phyloP scores from a whole-genome alignment of 2,113 vertebrate species.

The Melozone crissalis region DNA sequence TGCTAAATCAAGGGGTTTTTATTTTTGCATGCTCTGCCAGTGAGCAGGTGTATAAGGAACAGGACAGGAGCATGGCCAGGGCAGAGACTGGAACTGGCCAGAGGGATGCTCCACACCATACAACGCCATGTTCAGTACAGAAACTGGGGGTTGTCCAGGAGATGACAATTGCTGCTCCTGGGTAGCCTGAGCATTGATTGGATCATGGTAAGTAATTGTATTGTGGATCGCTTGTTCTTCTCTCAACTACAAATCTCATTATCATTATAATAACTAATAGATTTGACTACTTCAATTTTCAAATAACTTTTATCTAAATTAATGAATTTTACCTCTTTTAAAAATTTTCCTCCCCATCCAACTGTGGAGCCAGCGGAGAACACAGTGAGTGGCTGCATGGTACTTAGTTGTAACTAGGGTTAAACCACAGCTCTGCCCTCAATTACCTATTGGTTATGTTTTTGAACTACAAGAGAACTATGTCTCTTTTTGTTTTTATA shows the following conservation, averaged over 20 bases:
- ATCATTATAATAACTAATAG: background rate
- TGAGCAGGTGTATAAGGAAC: background rate
- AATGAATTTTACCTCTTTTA: background rate
- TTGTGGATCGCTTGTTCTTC: background rate
- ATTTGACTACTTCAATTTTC: background rate
- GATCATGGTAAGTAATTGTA: accelerated
- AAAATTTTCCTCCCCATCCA: background rate
- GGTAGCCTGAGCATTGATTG: background rate
- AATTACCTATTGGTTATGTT: background rate
- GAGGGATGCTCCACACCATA: background rate
- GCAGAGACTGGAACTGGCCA: background rate
- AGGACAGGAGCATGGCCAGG: no score
- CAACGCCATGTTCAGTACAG: background rate
- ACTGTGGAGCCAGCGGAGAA: background rate
- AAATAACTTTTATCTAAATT: background rate
- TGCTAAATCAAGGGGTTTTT: background rate
- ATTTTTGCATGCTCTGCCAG: background rate
- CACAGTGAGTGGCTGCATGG: background rate
- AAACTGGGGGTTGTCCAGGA: background rate
- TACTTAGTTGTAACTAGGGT: background rate
- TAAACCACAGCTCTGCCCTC: background rate
- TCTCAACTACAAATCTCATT: background rate
- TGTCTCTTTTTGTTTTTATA: background rate
- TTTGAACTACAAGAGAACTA: background rate
- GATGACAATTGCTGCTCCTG: background rate